Percentiles rank a stretch among this genome's conserved stretches.
Conservation (phyloP, 2,888 invertebrate genomes). For the Trissoscelio sp. region DNA sequence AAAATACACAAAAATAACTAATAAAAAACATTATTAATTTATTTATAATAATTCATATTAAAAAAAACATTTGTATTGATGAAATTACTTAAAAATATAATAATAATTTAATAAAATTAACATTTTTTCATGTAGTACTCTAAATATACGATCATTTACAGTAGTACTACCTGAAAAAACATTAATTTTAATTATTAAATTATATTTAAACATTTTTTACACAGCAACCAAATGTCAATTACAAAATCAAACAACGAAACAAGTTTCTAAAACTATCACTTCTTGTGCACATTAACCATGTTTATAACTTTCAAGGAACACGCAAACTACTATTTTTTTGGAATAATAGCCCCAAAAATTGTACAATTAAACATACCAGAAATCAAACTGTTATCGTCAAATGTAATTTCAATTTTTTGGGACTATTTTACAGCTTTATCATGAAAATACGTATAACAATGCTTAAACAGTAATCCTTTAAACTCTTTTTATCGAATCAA, state of each 20-base stretch:
- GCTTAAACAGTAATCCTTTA: conserved; percentile 27
- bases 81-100: no score
- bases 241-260: conserved; percentile 3
- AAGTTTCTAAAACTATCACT: conserved; percentile 28
- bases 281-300: conserved; percentile 2
- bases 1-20: no score
- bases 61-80: neutral
- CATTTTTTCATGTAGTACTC: no score
- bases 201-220: neutral
- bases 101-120: no score
- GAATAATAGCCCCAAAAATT: conserved; percentile 6
- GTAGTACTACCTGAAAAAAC: no score
- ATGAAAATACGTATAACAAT: conserved; percentile 37
- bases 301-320: conserved; percentile 15
- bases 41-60: neutral
- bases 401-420: neutral
- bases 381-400: neutral
- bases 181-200: no score
- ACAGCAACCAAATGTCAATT: conserved; percentile 29
- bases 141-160: no score
- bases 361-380: neutral
- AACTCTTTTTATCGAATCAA: conserved; percentile 48
- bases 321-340: conserved; percentile 25
- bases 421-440: conserved; percentile 6
- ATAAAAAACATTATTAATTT: no score